A percentile compares a stretch with the other conserved stretches of the same genome.
These are phyloP conservation scores for Volucella inflata DNA, from an alignment of 2,888 invertebrate species.

Conservation along the genomic window DNA sequence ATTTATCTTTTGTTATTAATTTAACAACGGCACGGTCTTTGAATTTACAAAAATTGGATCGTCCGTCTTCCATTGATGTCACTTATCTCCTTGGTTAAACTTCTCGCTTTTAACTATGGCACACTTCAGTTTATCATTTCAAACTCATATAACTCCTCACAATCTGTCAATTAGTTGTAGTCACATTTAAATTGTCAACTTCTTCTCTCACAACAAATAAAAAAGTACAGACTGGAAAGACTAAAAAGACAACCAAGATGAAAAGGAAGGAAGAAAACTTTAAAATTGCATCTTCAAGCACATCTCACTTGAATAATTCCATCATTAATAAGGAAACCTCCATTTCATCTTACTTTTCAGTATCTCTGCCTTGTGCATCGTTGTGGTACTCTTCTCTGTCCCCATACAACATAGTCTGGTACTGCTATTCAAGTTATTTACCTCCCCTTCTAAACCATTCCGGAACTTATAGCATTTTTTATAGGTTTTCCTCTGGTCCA, in stretches of 20 bases:
- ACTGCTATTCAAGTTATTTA: conserved; percentile 22
- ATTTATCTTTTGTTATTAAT: too few species aligned
- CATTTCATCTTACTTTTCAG: conserved; percentile 50
- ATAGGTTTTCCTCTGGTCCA: conserved; percentile 64
- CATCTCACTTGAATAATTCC: conserved; percentile 68
- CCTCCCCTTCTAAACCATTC: conserved; percentile 46
- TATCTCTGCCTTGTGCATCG: conserved; percentile 15
- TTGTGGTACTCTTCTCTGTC: background rate
- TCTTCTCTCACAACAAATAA: background rate
- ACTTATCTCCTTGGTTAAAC: too few species aligned
- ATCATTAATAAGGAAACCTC: conserved; percentile 73
- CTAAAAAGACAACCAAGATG: background rate
- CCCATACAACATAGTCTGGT: background rate
- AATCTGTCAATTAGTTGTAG: conserved; percentile 37
- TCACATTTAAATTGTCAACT: conserved; percentile 24
- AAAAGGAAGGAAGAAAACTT: conserved; percentile 21
- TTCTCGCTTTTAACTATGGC: too few species aligned
- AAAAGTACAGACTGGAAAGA: background rate
- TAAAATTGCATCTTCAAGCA: conserved; percentile 56
- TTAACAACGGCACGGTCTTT: too few species aligned
- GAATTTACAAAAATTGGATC: too few species aligned
- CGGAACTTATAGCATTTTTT: conserved; percentile 71
- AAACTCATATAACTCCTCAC: conserved; percentile 7
- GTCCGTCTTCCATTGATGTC: too few species aligned
- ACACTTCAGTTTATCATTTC: background rate